These are phyloP conservation scores for Indri indri DNA, from an alignment of 2,113 vertebrate species.

Conservation along the genomic window DNA sequence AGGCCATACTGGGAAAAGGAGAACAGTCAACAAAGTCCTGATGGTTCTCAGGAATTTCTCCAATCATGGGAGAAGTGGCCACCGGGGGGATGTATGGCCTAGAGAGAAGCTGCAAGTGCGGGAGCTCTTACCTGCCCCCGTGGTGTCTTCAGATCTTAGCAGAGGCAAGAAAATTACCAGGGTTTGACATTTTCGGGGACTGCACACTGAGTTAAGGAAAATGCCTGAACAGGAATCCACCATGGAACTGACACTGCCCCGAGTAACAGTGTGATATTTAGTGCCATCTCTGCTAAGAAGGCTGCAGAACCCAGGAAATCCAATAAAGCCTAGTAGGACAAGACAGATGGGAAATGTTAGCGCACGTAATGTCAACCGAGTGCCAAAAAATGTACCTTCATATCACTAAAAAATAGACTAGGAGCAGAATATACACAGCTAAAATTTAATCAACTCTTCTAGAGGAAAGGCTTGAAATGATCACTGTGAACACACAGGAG, in stretches of 20 bases:
- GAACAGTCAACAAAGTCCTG: not conserved
- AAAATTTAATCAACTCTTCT: not conserved
- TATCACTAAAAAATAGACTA: not conserved
- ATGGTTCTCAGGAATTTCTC: not conserved
- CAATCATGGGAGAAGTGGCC: not conserved
- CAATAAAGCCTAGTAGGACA: not conserved
- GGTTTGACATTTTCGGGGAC: not conserved
- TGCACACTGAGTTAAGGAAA: not conserved
- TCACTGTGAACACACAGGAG: not conserved
- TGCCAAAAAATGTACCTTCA: not conserved
- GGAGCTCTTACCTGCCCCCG: not conserved
- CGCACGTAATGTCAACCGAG: not conserved
- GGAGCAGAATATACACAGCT: not conserved
- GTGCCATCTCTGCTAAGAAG: not conserved
- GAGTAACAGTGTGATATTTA: not conserved
- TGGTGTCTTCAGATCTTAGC: not conserved
- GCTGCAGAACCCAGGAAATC: not conserved
- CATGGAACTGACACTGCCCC: fast-evolving
- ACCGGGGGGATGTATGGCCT: not conserved
- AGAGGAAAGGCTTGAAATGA: not conserved
- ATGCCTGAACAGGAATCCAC: not conserved
- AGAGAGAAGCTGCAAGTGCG: not conserved
- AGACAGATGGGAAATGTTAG: not conserved
- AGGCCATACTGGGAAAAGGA: not conserved
- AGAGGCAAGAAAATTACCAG: not conserved